Conservation (phyloP, 2,888 invertebrate genomes). For the Lycocerus yunnanus region DNA sequence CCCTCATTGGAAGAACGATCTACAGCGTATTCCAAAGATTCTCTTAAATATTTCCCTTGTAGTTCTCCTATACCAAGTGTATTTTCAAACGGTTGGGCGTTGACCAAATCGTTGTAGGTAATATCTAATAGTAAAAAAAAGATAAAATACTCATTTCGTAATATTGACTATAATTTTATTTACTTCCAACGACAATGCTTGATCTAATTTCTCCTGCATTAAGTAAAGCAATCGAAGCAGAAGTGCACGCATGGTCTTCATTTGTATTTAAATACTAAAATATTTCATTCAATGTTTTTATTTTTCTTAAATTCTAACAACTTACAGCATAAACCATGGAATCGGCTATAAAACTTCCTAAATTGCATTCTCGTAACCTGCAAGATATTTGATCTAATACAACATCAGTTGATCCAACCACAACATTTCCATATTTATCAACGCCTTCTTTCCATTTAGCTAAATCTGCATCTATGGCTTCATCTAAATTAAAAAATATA, state of each 20-base stretch:
- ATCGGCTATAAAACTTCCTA: conserved; percentile 76
- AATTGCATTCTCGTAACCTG: conserved; percentile 68
- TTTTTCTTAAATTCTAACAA: neutral
- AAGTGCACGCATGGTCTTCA: conserved; percentile 64
- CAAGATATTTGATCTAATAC: conserved; percentile 62
- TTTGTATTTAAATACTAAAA: conserved; percentile 57
- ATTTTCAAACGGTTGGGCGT: conserved; percentile 78
- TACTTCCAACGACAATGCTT: conserved; percentile 10
- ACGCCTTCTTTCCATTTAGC: conserved; percentile 64
- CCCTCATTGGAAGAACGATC: conserved; percentile 48
- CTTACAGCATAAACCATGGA: conserved; percentile 62
- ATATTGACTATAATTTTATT: no score
- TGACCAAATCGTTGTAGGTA: conserved; percentile 70
- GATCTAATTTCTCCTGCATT: conserved; percentile 75
- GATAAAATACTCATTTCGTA: no score
- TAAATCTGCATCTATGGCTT: conserved; percentile 63
- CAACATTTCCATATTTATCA: conserved; percentile 58
- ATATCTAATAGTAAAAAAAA: conserved; percentile 61
- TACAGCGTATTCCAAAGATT: conserved; percentile 61
- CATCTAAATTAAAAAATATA: no score
- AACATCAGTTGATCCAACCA: conserved; percentile 66
- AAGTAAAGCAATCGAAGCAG: conserved; percentile 67
- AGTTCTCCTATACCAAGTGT: conserved; percentile 59
- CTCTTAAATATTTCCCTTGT: conserved; percentile 28
- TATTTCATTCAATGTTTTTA: neutral